phyloP scores from a whole-genome alignment of 2,113 vertebrate genomes.

The Dendrocopos noguchii region DNA sequence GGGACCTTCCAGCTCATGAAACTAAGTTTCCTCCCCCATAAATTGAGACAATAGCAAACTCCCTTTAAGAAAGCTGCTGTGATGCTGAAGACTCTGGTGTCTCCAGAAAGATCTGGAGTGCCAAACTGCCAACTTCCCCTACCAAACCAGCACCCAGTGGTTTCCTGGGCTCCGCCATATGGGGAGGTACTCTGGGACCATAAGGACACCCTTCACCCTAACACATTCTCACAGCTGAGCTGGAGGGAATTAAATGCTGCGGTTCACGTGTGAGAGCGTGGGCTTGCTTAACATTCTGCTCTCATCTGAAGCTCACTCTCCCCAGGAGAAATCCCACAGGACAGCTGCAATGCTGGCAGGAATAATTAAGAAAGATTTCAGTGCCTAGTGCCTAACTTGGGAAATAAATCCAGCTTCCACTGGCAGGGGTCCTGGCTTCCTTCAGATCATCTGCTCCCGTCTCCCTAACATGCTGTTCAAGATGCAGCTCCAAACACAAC shows the following conservation, averaged over 20 bases:
- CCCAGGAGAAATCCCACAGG: background rate
- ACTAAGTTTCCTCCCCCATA: background rate
- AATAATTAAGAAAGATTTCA: background rate
- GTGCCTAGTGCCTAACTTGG: background rate
- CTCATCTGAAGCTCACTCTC: background rate
- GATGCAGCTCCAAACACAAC: background rate
- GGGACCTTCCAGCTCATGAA: background rate
- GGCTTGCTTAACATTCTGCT: background rate
- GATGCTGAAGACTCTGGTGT: background rate
- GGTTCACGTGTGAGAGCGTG: rapidly evolving
- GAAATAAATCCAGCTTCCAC: background rate
- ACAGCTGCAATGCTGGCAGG: background rate
- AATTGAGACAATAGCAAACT: background rate
- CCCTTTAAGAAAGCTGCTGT: background rate
- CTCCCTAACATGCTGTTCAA: background rate
- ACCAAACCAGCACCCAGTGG: background rate
- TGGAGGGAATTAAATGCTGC: background rate
- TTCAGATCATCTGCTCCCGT: rapidly evolving
- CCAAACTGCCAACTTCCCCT: background rate
- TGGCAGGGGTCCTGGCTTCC: background rate
- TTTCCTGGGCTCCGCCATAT: rapidly evolving
- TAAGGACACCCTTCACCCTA: background rate
- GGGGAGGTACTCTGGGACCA: background rate
- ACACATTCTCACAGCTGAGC: rapidly evolving
- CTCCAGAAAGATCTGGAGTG: background rate